phyloP scores from a whole-genome alignment of 2,888 invertebrate species.

The Torymus aiolomorphi region DNA sequence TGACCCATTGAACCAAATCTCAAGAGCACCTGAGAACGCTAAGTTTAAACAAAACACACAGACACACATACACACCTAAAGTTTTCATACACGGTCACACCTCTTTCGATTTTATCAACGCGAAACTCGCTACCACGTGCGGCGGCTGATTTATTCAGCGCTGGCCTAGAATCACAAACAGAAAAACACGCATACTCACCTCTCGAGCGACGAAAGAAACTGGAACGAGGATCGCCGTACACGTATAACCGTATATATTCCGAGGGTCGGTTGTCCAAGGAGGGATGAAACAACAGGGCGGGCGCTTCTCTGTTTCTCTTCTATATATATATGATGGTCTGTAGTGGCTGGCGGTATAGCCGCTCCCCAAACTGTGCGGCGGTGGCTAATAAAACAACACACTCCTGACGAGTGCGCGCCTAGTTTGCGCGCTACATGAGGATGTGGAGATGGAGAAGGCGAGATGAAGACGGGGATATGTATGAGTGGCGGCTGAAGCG shows the following conservation, averaged over 20 bases:
- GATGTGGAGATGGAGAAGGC: no score
- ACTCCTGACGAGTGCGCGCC: neutral
- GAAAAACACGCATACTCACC: conserved; percentile 47
- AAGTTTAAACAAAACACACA: no score
- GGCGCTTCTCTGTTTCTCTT: neutral
- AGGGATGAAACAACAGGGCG: conserved; percentile 36
- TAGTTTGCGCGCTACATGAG: no score
- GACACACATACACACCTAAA: neutral
- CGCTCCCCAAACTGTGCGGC: neutral
- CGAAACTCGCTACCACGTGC: neutral
- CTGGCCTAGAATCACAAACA: conserved; percentile 41
- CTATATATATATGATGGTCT: no score
- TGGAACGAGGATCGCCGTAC: no score
- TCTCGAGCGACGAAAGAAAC: neutral
- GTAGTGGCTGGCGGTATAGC: neutral
- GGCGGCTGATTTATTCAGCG: conserved; percentile 20
- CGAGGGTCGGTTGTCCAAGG: neutral
- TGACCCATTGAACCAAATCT: neutral
- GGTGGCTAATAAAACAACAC: conserved; percentile 21
- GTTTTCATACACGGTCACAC: neutral
- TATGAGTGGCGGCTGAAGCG: no score
- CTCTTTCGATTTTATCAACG: conserved; percentile 3
- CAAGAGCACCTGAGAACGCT: neutral
- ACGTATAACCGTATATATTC: no score
- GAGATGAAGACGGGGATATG: no score